Evolutionary conservation across 1,140 invertebrate species (phyloP).

Genomic region (Caenorhabditis tropicalis): DNA sequence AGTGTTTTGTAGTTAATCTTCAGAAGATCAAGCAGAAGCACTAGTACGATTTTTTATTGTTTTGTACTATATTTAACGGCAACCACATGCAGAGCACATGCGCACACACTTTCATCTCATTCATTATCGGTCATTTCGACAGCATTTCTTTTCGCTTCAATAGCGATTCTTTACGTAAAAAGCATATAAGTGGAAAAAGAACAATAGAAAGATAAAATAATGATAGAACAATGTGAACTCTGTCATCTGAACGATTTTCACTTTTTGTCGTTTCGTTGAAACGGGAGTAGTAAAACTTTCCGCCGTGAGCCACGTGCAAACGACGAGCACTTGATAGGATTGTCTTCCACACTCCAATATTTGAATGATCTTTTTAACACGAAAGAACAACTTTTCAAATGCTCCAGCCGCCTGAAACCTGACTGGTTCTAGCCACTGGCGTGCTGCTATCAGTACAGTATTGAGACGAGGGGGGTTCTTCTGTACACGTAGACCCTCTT

Average conservation of each 20-base stretch:
- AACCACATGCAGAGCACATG: conserved; percentile 35
- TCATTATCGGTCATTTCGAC: conserved; percentile 21
- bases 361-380: neutral
- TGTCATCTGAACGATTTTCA: neutral
- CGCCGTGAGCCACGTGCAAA: neutral
- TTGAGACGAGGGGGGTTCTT: neutral
- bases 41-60: conserved; percentile 34
- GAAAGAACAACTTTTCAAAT: conserved; percentile 40
- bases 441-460: neutral
- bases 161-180: neutral
- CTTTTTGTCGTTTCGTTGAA: conserved; percentile 40
- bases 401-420: conserved; percentile 35
- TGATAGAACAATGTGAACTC: neutral
- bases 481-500: neutral
- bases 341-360: neutral
- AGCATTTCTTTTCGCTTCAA: neutral
- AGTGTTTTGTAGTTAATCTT: neutral
- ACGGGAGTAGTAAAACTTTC: neutral
- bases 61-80: conserved; percentile 32
- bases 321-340: conserved; percentile 28
- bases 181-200: neutral
- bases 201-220: neutral
- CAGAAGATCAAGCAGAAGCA: neutral
- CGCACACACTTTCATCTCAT: neutral
- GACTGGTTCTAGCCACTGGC: conserved; percentile 31